Evolutionary conservation across 2,888 invertebrate genomes (phyloP), one percentile per base, ranked within the genome.

Genomic region (Mesorhabditis belari): DNA sequence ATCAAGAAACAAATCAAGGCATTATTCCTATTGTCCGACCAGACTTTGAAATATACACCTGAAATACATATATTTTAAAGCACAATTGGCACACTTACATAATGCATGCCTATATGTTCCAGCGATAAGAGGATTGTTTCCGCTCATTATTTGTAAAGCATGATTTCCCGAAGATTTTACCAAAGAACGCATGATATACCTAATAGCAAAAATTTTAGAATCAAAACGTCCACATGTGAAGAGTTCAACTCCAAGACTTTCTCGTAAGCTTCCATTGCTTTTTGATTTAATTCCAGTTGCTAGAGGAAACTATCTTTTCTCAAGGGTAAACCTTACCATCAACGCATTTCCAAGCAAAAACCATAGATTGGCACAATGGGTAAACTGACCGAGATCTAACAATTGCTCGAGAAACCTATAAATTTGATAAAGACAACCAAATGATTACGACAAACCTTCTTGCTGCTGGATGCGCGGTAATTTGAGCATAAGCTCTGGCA

Each of bases 31-130:
- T 74, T 65, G 27, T 60, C 63, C 28, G 65, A 54, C 76, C 76
- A 78, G 19, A 78, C 76, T 9, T 68, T 63, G 17, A 78, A 63
- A 61, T 76, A 78, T 61, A 78, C 78, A 23, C 77, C 77, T 74
- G 52, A 6, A 67, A 27, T 5, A 24, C 12, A 53, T 56, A 53
- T 2, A 23, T 23, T n/a, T n/a, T n/a, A n/a, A n/a, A n/a, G n/a
- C n/a, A n/a, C n/a, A n/a, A n/a, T n/a, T 0, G 44, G n/a, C 6
- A 35, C 19, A 17, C 44, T 29, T 55, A 62, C 65, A 63, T 12
- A 75, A 60, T 12, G 76, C 76, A 61, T 77, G 77, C 52, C 78
- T 66, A 64, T 79, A 80, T 5, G 76, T 76, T 29, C 79, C 79
- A 12, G 79, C 74, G 5, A 79, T 69, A 19, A 79, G 65, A 9